Base-by-base conservation (phyloP, 1,140 invertebrate species). In the Elysia chlorotica region DNA sequence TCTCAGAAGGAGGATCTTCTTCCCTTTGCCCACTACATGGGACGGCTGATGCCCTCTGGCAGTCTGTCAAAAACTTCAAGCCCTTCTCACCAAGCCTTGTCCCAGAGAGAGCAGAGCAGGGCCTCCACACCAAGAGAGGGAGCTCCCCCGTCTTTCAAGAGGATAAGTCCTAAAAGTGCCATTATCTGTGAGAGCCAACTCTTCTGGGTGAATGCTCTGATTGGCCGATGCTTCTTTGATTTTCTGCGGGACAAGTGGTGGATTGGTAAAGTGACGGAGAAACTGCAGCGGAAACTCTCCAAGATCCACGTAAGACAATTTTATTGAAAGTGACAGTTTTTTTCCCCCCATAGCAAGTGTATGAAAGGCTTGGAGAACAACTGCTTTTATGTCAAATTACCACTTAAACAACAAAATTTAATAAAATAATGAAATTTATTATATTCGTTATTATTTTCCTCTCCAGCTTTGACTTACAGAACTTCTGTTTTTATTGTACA, bases 271-370 rank as follows among this genome's bases (percentile, higher is more conserved):
- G 87, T 91, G 5, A 82, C 83, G 67, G 92, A 93, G 28, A 93
- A 93, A 79, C 91, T 97, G 80, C 94, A 96, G 85, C 92, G 91
- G 78, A 97, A 97, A 89, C 87, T 97, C 0, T 92, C 91, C 75
- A 93, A 93, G 71, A 94, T 97, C 78, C 94, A 93, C 87, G 91
- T 90, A 80, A 83, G 86, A 84, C 25, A n/a, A n/a, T n/a, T n/a
- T n/a, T n/a, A n/a, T 48, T 61, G 28, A 25, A 28, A 61, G 35
- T 41, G 38, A 28, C 25, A 28, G 65, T 56, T 17, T 69, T n/a
- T n/a, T n/a, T n/a, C n/a, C n/a, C n/a, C n/a, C n/a, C n/a, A n/a
- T n/a, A n/a, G n/a, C n/a, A n/a, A n/a, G n/a, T n/a, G n/a, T n/a
- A n/a, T n/a, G n/a, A n/a, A n/a, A n/a, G n/a, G n/a, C n/a, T n/a